Evolutionary conservation across 1,140 invertebrate genomes (phyloP).

Genomic region (Heliconius hermathena): DNA sequence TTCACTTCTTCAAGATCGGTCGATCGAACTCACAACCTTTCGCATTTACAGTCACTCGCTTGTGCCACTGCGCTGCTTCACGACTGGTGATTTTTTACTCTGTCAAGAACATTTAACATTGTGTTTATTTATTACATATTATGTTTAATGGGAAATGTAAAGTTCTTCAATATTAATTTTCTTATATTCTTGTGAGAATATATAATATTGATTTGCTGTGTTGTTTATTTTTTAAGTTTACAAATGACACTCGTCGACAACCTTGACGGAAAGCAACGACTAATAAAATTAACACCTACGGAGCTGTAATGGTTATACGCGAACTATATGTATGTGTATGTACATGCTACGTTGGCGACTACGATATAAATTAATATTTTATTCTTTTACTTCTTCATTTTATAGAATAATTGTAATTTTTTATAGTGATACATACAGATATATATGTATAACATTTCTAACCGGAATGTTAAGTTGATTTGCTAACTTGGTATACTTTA

Average conservation of each 20-base stretch:
- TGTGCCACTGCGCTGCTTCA: too few relatives aligned
- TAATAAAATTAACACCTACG: constrained; percentile 27
- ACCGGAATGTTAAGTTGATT: neutral
- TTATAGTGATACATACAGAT: neutral
- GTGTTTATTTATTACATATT: too few relatives aligned
- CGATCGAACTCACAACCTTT: too few relatives aligned
- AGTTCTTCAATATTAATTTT: too few relatives aligned
- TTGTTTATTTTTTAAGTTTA: neutral
- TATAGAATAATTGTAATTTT: neutral
- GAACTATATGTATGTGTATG: neutral
- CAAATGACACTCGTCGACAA: neutral
- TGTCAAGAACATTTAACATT: neutral
- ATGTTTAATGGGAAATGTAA: too few relatives aligned
- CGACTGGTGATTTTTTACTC: neutral
- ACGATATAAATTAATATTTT: neutral
- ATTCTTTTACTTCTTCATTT: neutral
- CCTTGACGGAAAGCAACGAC: constrained; percentile 12
- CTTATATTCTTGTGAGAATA: too few relatives aligned
- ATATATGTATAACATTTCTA: too few relatives aligned
- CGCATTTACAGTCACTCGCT: too few relatives aligned
- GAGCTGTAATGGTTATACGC: neutral
- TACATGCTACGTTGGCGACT: neutral
- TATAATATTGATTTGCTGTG: neutral
- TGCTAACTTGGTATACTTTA: neutral
- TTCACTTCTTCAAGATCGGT: too few relatives aligned